A percentile compares a stretch with the other conserved stretches of the same genome.
These are phyloP conservation scores for Drosophila cyrtoloma DNA, from an alignment of 2,888 invertebrate genomes.

Conservation along the genomic window DNA sequence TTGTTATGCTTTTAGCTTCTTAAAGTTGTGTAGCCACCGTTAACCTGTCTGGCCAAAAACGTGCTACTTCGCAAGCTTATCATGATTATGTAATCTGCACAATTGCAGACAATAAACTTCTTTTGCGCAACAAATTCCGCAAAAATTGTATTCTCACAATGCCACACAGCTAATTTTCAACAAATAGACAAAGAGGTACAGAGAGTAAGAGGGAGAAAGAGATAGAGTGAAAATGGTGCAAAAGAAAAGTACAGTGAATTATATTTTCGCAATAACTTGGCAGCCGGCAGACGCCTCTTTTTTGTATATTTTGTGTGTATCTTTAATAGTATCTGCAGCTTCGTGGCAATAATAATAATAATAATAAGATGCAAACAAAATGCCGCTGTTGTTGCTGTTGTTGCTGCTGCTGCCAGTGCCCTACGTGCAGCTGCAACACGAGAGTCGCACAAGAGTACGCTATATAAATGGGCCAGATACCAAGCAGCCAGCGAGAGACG, in stretches of 20 bases:
- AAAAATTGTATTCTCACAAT: conserved; percentile 70
- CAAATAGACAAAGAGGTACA: conserved; percentile 13
- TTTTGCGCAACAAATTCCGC: conserved; percentile 54
- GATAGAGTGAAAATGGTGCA: conserved; percentile 25
- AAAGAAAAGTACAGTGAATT: conserved; percentile 66
- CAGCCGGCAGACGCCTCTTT: conserved; percentile 40
- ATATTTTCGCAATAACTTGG: conserved; percentile 76
- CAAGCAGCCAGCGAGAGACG: neutral
- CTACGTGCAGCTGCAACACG: conserved; percentile 58
- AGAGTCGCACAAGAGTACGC: conserved; percentile 47
- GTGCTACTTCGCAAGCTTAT: conserved; percentile 17
- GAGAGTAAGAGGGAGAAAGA: neutral
- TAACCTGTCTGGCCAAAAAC: conserved; percentile 19
- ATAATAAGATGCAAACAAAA: conserved; percentile 76
- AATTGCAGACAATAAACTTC: conserved; percentile 77
- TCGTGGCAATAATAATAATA: conserved; percentile 62
- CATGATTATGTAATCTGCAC: conserved; percentile 71
- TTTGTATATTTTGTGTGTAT: conserved; percentile 30
- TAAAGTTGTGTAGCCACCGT: neutral
- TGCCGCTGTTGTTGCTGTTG: conserved; percentile 21
- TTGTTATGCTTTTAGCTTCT: neutral
- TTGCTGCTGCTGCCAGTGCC: conserved; percentile 15
- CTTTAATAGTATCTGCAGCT: conserved; percentile 47
- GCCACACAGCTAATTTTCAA: conserved; percentile 72
- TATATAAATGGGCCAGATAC: conserved; percentile 38